These are phyloP conservation scores for Amblyraja radiata DNA, from an alignment of 2,797 vertebrate genomes.

Conservation along the genomic window DNA sequence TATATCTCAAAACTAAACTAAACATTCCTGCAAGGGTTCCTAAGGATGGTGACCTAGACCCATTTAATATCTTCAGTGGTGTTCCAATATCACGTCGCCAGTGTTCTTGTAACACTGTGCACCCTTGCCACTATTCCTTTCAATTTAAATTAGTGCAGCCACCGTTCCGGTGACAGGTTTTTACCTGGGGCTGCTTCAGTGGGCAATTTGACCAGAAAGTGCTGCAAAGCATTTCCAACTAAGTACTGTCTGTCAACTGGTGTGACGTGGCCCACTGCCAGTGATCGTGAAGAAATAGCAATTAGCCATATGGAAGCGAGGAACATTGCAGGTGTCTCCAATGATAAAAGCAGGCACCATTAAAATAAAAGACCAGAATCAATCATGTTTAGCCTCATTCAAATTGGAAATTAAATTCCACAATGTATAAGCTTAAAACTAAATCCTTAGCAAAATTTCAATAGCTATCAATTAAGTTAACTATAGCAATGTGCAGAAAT, in stretches of 20 bases:
- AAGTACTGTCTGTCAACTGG: neutral
- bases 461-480: neutral
- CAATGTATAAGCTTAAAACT: neutral
- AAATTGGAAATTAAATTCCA: neutral
- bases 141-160: no score
- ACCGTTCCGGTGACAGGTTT: no score
- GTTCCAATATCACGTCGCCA: no score
- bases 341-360: neutral
- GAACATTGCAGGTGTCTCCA: neutral
- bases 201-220: neutral
- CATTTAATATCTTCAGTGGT: no score
- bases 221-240: neutral
- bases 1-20: no score
- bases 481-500: no score
- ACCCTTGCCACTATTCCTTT: no score
- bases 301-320: neutral
- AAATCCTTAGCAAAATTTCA: neutral
- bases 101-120: no score
- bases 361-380: neutral
- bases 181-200: no score
- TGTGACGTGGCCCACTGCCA: neutral
- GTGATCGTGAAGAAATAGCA: neutral
- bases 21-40: no score
- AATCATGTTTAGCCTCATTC: neutral
- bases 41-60: no score